Conservation (phyloP, 2,113 vertebrate species). For the Thamnaconus septentrionalis region DNA sequence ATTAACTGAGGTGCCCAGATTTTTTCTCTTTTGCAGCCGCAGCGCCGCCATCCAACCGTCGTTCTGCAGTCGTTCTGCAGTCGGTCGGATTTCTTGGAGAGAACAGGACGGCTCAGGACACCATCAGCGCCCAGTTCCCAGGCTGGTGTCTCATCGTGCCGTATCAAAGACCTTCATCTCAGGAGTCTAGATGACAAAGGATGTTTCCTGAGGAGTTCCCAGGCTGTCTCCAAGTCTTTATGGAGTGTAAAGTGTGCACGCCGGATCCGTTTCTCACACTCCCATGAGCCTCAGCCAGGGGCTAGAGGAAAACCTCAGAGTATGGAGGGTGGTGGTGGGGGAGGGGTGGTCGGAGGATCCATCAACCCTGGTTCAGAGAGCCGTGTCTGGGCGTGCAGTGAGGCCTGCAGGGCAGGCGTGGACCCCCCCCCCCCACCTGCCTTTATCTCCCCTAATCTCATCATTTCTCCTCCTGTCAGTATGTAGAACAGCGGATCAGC, state of each 20-base stretch:
- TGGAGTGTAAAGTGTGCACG: conserved; percentile 38
- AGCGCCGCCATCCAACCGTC: conserved; percentile 28
- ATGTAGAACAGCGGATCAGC: conserved; percentile 20
- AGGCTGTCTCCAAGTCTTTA: conserved; percentile 33
- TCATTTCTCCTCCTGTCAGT: background rate
- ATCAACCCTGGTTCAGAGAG: conserved; percentile 27
- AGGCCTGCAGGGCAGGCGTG: conserved; percentile 26
- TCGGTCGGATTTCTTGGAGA: background rate
- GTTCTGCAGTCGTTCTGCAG: background rate
- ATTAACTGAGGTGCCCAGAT: conserved; percentile 34
- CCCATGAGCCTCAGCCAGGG: background rate
- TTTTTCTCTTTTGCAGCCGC: background rate
- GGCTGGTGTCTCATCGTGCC: background rate
- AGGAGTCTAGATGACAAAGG: conserved; percentile 1
- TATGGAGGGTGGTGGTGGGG: background rate
- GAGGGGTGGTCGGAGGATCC: conserved; percentile 11
- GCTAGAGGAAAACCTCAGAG: conserved; percentile 16
- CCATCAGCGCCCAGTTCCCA: conserved; percentile 16
- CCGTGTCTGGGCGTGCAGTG: conserved; percentile 50
- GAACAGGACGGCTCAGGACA: background rate
- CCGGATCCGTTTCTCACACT: conserved; percentile 44
- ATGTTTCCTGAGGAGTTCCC: conserved; percentile 37
- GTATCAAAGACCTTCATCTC: conserved; percentile 1
- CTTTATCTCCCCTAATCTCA: conserved; percentile 13
- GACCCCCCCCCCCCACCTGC: conserved; percentile 9